phyloP scores from a whole-genome alignment of 1,140 invertebrate species.

The Proales similis region DNA sequence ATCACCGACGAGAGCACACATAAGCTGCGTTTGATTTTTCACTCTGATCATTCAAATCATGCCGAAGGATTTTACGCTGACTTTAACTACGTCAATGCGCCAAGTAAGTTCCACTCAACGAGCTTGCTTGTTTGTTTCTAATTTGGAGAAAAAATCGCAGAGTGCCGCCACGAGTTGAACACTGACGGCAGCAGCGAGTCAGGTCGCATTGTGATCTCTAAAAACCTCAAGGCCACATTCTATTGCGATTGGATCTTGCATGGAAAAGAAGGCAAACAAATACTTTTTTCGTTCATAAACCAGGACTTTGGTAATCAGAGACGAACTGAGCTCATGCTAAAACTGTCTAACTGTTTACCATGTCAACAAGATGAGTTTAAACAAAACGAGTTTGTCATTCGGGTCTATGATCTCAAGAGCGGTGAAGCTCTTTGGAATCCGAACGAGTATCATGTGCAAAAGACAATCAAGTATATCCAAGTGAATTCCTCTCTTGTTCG shows the following conservation, averaged over 20 bases:
- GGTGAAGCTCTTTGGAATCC: neutral
- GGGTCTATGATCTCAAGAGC: constrained; percentile 25
- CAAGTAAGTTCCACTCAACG: neutral
- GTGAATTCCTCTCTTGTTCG: constrained; percentile 15
- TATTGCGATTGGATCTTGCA: constrained; percentile 34
- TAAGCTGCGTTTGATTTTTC: constrained; percentile 12
- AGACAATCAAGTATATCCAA: constrained; percentile 6
- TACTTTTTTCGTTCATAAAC: constrained; percentile 15
- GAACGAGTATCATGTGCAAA: neutral
- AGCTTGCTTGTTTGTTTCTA: neutral
- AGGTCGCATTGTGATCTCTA: constrained; percentile 22
- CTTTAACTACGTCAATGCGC: neutral
- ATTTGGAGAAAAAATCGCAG: neutral
- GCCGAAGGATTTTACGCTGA: constrained; percentile 4
- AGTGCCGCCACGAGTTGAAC: constrained; percentile 11
- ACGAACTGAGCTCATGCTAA: neutral
- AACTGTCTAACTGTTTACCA: neutral
- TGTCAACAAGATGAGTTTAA: neutral
- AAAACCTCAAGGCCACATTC: neutral
- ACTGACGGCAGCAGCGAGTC: neutral
- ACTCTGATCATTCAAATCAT: constrained; percentile 17
- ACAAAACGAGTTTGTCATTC: constrained; percentile 22
- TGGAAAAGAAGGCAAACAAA: constrained; percentile 1
- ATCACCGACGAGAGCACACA: constrained; percentile 18
- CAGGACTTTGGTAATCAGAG: neutral